Base-by-base conservation (phyloP, 2,113 vertebrate genomes). In the Sylvia atricapilla region DNA sequence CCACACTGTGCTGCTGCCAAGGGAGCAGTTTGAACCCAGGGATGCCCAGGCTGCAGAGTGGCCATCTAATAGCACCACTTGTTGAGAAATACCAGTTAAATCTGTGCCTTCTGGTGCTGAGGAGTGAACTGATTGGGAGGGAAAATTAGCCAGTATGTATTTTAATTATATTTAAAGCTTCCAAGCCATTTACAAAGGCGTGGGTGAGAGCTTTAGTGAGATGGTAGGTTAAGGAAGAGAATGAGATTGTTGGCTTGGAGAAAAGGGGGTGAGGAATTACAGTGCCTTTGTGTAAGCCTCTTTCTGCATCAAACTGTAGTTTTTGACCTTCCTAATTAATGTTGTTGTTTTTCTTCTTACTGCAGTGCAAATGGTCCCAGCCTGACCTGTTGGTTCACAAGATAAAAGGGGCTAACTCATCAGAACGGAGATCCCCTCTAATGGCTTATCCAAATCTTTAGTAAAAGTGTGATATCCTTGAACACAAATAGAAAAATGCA, bases 301-400 rank as follows among this genome's bases (percentile, higher is more conserved):
- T 69, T 78, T 93, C 76, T 80, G 35, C 59, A 90, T 89, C 74
- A 87, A 72, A 87, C 46, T 50, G 16, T 81, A 39, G 31, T 81
- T 89, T 89, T 74, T 7, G 30, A 58, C 78, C 73, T 89, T 83
- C 39, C 66, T 96, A 93, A 97, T 97, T 84, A 93, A 83, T 60
- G 46, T 52, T 96, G 60, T 90, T 97, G 78, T 82, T 97, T 92
- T 83, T 80, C 76, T 95, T 91, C 85, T 77, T 75, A 24, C 11
- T 86, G 41, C 75, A 58, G 35, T 47, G 27, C 31, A 62, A 53
- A 47, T 4, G 15, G 67, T 59, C 82, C 80, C 68, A 41, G 60
- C 30, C 60, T 85, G 95, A 91, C 82, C 59, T 91, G 8, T 47
- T 58, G 46, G 80, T 60, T 93, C 86, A 64, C 56, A 37, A 80